Conservation (phyloP, 2,113 vertebrate species). For the Antennarius striatus region DNA sequence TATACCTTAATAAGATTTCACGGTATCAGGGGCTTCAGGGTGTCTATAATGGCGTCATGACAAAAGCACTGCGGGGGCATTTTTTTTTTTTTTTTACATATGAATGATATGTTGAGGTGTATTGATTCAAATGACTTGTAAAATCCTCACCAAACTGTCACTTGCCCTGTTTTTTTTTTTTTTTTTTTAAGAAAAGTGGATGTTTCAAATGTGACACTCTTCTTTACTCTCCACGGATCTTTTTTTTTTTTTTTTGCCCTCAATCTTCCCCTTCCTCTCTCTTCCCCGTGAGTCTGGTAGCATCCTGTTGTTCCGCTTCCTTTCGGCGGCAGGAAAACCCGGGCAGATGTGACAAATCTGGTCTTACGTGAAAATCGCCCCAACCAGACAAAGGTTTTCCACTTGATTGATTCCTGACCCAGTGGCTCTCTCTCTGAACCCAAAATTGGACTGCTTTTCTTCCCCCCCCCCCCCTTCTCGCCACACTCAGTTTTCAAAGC, state of each 20-base stretch:
- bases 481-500: slow-evolving; percentile 60
- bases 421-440: slow-evolving; percentile 60
- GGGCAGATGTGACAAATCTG: slow-evolving; percentile 79
- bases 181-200: slow-evolving; percentile 37
- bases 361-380: slow-evolving; percentile 68
- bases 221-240: slow-evolving; percentile 18
- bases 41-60: slow-evolving; percentile 50
- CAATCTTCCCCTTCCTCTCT: slow-evolving; percentile 24
- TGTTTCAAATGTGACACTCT: slow-evolving; percentile 28
- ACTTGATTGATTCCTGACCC: slow-evolving; percentile 77
- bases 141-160: slow-evolving; percentile 35
- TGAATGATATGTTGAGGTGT: slow-evolving; percentile 38
- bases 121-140: slow-evolving; percentile 49
- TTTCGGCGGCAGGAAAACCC: slow-evolving; percentile 59
- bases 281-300: slow-evolving; percentile 42
- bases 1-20: slow-evolving; percentile 73
- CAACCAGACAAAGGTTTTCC: slow-evolving; percentile 77
- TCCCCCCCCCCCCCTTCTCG: neutral
- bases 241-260: neutral
- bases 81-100: slow-evolving; percentile 3
- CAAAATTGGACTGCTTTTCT: slow-evolving; percentile 65
- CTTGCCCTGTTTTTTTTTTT: slow-evolving; percentile 15
- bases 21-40: slow-evolving; percentile 55
- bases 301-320: slow-evolving; percentile 78
- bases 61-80: slow-evolving; percentile 44